Conservation (phyloP, 1,140 invertebrate species). For the Periplaneta americana region DNA sequence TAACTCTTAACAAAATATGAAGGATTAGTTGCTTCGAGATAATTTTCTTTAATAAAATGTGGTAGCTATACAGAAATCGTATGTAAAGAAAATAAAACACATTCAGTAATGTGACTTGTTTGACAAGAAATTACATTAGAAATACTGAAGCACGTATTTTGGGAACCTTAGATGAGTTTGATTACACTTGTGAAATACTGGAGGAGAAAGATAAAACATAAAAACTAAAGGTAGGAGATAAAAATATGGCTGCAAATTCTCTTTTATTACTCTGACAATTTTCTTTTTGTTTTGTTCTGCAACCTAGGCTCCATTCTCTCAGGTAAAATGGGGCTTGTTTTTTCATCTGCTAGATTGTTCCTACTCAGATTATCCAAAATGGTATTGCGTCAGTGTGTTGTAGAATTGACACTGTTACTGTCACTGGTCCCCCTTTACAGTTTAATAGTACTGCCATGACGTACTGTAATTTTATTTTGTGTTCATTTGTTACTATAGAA, state of each 20-base stretch:
- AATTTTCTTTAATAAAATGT: no score
- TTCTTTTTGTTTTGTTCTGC: constrained; percentile 42
- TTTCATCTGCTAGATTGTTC: constrained; percentile 2
- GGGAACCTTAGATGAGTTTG: background rate
- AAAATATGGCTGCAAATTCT: constrained; percentile 28
- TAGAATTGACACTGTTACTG: no score
- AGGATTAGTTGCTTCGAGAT: no score
- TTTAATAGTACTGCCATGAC: no score
- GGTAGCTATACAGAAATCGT: no score
- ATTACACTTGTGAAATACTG: background rate
- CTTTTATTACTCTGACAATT: constrained; percentile 16
- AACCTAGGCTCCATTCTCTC: constrained; percentile 66
- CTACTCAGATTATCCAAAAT: background rate
- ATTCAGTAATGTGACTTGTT: no score
- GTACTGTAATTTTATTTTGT: no score
- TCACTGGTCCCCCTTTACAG: no score
- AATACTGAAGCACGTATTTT: background rate
- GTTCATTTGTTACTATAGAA: no score
- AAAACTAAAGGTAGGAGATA: background rate
- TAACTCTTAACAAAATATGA: no score
- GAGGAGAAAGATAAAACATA: background rate
- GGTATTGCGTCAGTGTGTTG: background rate
- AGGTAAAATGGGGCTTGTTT: constrained; percentile 47
- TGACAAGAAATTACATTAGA: background rate
- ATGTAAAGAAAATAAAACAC: no score